phyloP scores from a whole-genome alignment of 2,797 vertebrate species.

The Gephyroberyx darwinii region DNA sequence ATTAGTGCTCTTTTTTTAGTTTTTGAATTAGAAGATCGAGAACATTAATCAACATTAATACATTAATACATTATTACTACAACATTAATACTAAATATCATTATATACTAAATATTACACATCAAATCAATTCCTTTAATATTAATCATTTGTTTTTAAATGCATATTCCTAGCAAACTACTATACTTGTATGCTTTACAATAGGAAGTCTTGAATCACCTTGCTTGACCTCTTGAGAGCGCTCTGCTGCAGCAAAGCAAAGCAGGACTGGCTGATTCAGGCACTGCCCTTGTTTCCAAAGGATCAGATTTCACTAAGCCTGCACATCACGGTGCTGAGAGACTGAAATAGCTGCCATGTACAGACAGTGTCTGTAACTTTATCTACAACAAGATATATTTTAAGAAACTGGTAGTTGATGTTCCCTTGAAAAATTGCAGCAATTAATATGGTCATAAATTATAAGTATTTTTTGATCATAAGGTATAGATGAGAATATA shows the following conservation, averaged over 20 bases:
- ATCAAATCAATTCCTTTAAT: not conserved
- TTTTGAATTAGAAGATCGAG: not conserved
- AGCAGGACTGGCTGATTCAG: constrained; percentile 62
- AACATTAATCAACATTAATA: no score
- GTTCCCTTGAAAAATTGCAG: constrained; percentile 12
- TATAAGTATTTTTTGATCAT: not conserved
- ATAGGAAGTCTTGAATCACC: constrained; percentile 46
- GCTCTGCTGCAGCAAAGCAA: constrained; percentile 35
- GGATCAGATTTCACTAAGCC: constrained; percentile 70
- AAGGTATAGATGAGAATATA: no score
- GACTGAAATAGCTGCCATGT: constrained; percentile 74
- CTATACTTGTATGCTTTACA: constrained; percentile 24
- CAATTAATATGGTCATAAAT: constrained; percentile 1
- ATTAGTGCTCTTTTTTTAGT: not conserved
- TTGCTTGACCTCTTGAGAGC: constrained; percentile 52
- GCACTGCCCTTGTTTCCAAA: constrained; percentile 28
- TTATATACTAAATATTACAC: not conserved
- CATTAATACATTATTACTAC: no score
- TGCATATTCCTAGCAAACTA: not conserved
- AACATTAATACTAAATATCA: not conserved
- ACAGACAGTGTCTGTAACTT: constrained; percentile 29
- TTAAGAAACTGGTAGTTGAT: constrained; percentile 28
- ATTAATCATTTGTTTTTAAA: not conserved
- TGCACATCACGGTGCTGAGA: constrained; percentile 56
- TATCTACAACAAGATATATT: constrained; percentile 47